Base-by-base conservation (phyloP, 2,888 invertebrate genomes). In the Xestoiulus laeticollis region DNA sequence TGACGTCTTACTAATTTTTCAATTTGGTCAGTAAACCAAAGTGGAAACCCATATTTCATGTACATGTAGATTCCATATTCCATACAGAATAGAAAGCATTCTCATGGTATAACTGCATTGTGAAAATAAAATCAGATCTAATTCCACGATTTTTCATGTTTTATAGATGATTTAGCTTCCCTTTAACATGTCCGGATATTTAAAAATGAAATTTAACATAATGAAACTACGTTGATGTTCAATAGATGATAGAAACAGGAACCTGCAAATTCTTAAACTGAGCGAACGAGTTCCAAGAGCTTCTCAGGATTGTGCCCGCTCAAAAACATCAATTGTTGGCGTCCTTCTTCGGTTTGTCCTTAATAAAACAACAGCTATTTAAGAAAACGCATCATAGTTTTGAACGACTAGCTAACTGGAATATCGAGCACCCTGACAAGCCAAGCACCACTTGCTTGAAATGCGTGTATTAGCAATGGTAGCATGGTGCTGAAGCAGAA, bases 241-340 rank as follows among this genome's bases (percentile, higher is more conserved):
- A 2, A 26, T n/a, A 26, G 10, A 3, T 2, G 68, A 68, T 10
- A 0, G 68, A 6, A 44, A 8, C 44, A 44, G 8, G 26, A 68
- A 26, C 68, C 26, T 10, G 68, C 26, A 22, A 53, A 68, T 1
- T 5, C 0, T 53, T 43, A 88, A 53, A 32, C 68, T 1, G 88
- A 48, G 30, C 53, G 68, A 82, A 90, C 89, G 19, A 91, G 59
- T 10, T 94, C 92, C 95, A 96, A 95, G 86, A 97, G 93, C 87
- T 92, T 93, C 89, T 93, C 94, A 0, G 97, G 97, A 92, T 97
- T 97, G 90, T 93, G 93, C 30, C 94, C 94, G 91, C 95, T 96
- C 84, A 96, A 91, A 90, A 95, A 94, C 90, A 95, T 94, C 1
- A 98, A 92, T 92, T 98, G 97, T 78, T 94, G 93, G 90, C 96